Evolutionary conservation across 2,113 vertebrate species (phyloP).

Genomic region (Dascyllus trimaculatus): DNA sequence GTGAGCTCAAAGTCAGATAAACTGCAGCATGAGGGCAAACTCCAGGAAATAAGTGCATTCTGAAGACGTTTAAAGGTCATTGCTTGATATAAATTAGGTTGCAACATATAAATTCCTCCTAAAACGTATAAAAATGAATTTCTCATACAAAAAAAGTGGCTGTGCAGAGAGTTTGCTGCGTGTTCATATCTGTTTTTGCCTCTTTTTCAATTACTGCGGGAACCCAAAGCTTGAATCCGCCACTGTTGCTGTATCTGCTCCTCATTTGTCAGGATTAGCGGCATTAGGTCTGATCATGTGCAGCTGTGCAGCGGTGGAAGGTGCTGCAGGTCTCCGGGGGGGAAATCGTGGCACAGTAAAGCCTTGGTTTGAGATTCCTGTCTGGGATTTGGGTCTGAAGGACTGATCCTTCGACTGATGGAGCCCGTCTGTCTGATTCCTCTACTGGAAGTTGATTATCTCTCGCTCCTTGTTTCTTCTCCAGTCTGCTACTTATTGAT

Average conservation of each 20-base stretch:
- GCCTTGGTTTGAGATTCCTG: slow-evolving; percentile 24
- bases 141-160: too few relatives aligned
- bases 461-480: not conserved
- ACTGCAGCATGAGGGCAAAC: not conserved
- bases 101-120: not conserved
- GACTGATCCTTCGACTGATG: slow-evolving; percentile 2
- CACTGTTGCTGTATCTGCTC: slow-evolving; percentile 35
- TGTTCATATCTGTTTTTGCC: not conserved
- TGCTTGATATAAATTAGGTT: not conserved
- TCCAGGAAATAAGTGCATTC: not conserved
- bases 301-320: slow-evolving; percentile 23
- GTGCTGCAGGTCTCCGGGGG: slow-evolving; percentile 8
- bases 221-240: not conserved
- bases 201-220: not conserved
- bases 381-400: slow-evolving; percentile 21
- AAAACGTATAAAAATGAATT: not conserved
- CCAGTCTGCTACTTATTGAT: slow-evolving; percentile 28
- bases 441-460: slow-evolving; percentile 7
- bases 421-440: slow-evolving; percentile 41
- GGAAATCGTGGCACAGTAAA: slow-evolving; percentile 26
- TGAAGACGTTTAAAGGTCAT: not conserved
- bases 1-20: slow-evolving; percentile 11
- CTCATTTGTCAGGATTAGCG: slow-evolving; percentile 43
- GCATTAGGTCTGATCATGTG: slow-evolving; percentile 28
- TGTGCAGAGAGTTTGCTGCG: too few relatives aligned